Evolutionary conservation across 2,113 vertebrate species (phyloP), one percentile per base, ranked within the genome.

Genomic region (Hystrix brachyura): DNA sequence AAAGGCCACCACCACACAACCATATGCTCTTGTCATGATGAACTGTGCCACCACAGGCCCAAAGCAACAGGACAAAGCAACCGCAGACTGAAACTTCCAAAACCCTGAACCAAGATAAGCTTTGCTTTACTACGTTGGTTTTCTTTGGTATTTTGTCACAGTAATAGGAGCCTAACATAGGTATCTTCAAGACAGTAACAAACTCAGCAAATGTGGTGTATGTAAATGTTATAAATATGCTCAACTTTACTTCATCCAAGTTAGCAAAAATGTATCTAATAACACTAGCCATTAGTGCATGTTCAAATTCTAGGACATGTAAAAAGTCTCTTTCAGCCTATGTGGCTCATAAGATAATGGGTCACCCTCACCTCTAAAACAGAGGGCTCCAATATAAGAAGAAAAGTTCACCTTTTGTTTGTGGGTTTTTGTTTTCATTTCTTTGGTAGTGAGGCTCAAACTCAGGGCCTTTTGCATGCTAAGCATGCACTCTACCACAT

Each of bases 341-440:
- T 3, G 0, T 7, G 34, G 60, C 18, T 18, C 2, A 29, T 19
- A 19, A 59, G 53, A 1, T 0, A 46, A 38, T 5, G 7, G 51
- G 51, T 29, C 1, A 0, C 34, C 53, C 21, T 9, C 18, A 48
- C 48, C 55, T 14, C 84, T 48, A n/a, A 55, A 59, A 62, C 0
- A 1, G 74, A 53, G 78, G 65, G 71, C 29, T n/a, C 23, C 15
- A 0, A 9, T 32, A 1, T 0, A 12, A 18, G 0, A 5, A 43
- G 27, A 60, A 46, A 65, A 43, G 38, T 19, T 27, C 60, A 23
- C 3, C 38, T 5, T 17, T 21, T 34, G 38, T 84, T 46, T 51
- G 18, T 48, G 18, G 48, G 29, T 7, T 32, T 55, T 46, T 46
- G 53, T 55, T 65, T 10, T 0, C 62, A 38, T 10, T 29, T 29